Conservation (phyloP, 1,140 invertebrate species). For the Thrips palmi region DNA sequence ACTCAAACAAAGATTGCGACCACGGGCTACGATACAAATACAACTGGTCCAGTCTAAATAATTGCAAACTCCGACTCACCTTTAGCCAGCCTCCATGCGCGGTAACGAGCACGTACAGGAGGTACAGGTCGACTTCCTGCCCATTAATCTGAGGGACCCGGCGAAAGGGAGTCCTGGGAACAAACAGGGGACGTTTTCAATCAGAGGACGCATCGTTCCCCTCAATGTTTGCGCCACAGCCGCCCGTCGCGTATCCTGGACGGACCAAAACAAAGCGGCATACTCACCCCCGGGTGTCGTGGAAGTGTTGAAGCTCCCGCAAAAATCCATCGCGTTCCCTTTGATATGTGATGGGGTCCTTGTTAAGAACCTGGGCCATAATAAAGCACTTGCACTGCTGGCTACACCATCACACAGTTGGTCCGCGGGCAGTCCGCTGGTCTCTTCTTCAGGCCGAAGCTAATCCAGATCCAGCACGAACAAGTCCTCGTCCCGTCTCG, state of each 20-base stretch:
- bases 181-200: slow-evolving; percentile 13
- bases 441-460: no score
- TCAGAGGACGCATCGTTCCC: neutral
- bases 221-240: neutral
- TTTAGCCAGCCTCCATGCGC: slow-evolving; percentile 80
- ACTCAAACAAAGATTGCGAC: no score
- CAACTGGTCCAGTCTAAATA: neutral
- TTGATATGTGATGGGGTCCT: slow-evolving; percentile 48
- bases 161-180: slow-evolving; percentile 54
- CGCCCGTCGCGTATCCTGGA: neutral
- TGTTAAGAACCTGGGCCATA: slow-evolving; percentile 50
- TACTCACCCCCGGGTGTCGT: slow-evolving; percentile 64
- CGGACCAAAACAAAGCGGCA: neutral
- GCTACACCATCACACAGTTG: no score
- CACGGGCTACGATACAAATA: neutral
- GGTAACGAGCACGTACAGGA: slow-evolving; percentile 78
- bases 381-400: slow-evolving; percentile 18
- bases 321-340: slow-evolving; percentile 55
- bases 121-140: slow-evolving; percentile 75
- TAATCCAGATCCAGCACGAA: no score
- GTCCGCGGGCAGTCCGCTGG: no score
- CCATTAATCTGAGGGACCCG: slow-evolving; percentile 66
- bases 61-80: no score
- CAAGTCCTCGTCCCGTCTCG: no score
- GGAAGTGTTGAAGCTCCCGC: slow-evolving; percentile 62